A percentile compares a stretch with the other conserved stretches of the same genome.
Conservation (phyloP, 92 coral and sea anemone species). For the Meandrina meandrites region DNA sequence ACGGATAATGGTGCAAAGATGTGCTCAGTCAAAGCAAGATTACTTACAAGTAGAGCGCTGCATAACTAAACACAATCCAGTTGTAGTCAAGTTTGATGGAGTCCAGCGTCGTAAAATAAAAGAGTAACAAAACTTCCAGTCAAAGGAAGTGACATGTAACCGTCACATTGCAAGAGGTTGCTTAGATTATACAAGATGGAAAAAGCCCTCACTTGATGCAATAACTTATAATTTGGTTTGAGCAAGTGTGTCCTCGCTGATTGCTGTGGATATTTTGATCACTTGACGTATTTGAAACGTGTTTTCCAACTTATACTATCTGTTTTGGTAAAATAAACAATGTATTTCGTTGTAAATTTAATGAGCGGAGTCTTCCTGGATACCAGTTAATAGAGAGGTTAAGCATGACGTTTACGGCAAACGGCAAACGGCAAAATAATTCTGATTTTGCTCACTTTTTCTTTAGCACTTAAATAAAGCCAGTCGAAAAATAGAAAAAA, state of each 20-base stretch:
- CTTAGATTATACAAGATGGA: neutral
- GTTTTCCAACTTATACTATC: neutral
- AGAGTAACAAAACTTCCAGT: slow-evolving; percentile 28
- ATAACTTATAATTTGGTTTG: no score
- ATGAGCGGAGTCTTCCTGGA: no score
- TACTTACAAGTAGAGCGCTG: slow-evolving; percentile 68
- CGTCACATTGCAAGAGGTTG: neutral
- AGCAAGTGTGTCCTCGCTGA: neutral
- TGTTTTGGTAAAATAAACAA: no score
- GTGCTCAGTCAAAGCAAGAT: slow-evolving; percentile 7
- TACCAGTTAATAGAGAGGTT: no score
- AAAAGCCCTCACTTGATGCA: neutral
- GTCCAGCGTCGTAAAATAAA: slow-evolving; percentile 22
- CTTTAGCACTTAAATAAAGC: no score
- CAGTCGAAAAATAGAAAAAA: no score
- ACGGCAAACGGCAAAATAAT: no score
- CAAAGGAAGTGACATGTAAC: slow-evolving; percentile 3
- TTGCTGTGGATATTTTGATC: neutral
- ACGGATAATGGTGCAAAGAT: neutral
- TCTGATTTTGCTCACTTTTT: no score
- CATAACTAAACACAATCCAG: slow-evolving; percentile 62
- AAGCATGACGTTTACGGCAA: no score
- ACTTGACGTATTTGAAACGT: neutral
- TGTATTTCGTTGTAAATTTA: no score
- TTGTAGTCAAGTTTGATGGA: slow-evolving; percentile 9